Base-by-base conservation (phyloP, 2,113 vertebrate species). In the Sylvietta virens region DNA sequence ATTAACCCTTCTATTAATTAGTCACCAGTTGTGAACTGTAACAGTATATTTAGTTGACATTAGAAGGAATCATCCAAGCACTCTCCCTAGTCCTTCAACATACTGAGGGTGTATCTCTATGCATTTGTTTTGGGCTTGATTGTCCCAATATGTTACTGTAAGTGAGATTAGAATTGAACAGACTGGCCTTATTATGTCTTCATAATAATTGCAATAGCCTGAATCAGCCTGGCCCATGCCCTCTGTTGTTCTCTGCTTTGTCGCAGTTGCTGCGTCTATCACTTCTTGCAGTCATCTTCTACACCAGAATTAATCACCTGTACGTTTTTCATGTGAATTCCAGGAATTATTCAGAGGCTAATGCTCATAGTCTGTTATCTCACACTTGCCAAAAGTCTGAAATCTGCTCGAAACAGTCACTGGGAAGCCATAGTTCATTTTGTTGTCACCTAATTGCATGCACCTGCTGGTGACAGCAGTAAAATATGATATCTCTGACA, bases 371-470 rank as follows among this genome's bases (percentile, higher is more conserved):
- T 85, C 88, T 86, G 70, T 92, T 94, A 86, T 92, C 84, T 15
- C 21, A 50, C 37, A 26, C 66, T 97, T 94, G 86, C 85, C 87
- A 88, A 71, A 58, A 73, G 77, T 45, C 87, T 90, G 65, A 95
- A 93, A 81, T 91, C 66, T 90, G 56, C 94, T 94, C 3, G 0
- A 57, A 90, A 91, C 82, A 95, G 94, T 89, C 73, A 81, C 92
- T 4, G 9, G 83, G 79, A 97, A 93, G 90, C 74, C 82, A 94
- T 78, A 94, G 94, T 96, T 97, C 96, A 93, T 95, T 96, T 89
- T 96, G 77, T 84, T 95, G 92, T 96, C 94, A 94, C 90, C 86
- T 97, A 96, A 97, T 95, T 97, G 96, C 71, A 33, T 92, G 70
- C 89, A 97, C 92, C 94, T 97, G 94, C 87, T 91, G 72, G 91